Percentiles rank a stretch among this genome's conserved stretches.
Evolutionary conservation across 2,113 vertebrate species (phyloP).

Genomic region (Ophiodon elongatus): DNA sequence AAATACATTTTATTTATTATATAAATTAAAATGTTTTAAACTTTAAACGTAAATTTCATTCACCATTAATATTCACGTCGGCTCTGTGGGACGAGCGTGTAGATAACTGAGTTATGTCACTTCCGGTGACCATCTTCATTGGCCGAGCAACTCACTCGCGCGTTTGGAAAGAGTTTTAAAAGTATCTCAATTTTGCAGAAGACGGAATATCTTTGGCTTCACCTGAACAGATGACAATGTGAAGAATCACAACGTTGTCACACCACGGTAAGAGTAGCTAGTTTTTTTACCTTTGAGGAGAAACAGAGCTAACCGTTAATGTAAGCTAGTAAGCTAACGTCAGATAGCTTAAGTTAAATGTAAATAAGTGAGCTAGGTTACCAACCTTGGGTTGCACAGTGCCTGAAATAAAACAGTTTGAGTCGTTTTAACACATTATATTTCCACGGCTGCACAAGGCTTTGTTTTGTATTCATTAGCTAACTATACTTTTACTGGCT

Average conservation of each 20-base stretch:
- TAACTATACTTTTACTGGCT: neutral
- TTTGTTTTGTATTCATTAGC: neutral
- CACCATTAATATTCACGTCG: neutral
- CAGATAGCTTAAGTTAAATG: too few relatives aligned
- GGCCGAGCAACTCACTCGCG: neutral
- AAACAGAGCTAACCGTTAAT: neutral
- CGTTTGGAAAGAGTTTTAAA: neutral
- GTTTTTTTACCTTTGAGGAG: neutral
- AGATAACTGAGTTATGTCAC: neutral
- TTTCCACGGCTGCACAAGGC: neutral
- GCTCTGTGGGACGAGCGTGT: neutral
- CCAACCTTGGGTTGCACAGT: too few relatives aligned
- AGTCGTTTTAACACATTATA: neutral
- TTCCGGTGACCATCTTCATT: conserved; percentile 2
- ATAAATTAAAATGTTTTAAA: neutral
- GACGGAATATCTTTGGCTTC: neutral
- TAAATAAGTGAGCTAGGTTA: neutral
- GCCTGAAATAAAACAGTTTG: too few relatives aligned
- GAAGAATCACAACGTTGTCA: neutral
- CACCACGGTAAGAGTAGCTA: neutral
- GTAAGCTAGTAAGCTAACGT: neutral
- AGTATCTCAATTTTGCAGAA: neutral
- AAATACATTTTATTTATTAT: neutral
- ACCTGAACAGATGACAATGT: neutral
- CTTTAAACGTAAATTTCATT: too few relatives aligned